phyloP scores from a whole-genome alignment of 2,797 vertebrate genomes.

The Enteromius unitaeniatus region DNA sequence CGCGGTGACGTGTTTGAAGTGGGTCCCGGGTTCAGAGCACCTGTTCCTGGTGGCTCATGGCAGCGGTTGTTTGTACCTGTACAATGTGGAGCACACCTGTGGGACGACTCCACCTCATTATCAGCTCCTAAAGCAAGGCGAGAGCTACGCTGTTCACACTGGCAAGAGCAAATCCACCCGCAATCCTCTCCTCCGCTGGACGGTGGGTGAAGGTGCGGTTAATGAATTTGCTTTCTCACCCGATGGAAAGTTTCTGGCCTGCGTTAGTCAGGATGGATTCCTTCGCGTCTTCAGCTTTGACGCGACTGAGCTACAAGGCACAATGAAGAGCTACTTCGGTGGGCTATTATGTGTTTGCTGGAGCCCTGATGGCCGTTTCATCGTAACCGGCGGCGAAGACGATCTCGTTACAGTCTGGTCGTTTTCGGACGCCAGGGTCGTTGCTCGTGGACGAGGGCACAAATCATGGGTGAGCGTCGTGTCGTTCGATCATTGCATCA shows the following conservation, averaged over 20 bases:
- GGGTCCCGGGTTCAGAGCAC: slow-evolving; percentile 96
- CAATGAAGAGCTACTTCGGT: slow-evolving; percentile 99
- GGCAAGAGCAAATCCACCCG: slow-evolving; percentile 97
- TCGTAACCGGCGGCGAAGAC: slow-evolving; percentile 94
- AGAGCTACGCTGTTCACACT: slow-evolving; percentile 93
- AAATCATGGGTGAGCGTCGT: slow-evolving; percentile 98
- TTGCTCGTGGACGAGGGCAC: slow-evolving; percentile 92
- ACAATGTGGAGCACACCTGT: slow-evolving; percentile 96
- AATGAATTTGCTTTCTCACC: slow-evolving; percentile 97
- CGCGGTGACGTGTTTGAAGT: slow-evolving; percentile 95
- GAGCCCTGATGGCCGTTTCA: slow-evolving; percentile 95
- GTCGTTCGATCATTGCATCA: slow-evolving; percentile 94
- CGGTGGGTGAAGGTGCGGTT: slow-evolving; percentile 92
- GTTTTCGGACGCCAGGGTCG: slow-evolving; percentile 90
- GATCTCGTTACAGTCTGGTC: slow-evolving; percentile 97
- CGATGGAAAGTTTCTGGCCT: slow-evolving; percentile 94
- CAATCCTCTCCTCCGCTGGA: slow-evolving; percentile 96
- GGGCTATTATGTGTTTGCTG: slow-evolving; percentile 95
- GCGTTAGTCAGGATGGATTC: slow-evolving; percentile 96
- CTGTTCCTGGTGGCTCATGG: slow-evolving; percentile 95
- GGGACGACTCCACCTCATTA: slow-evolving; percentile 96
- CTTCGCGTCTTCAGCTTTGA: slow-evolving; percentile 95
- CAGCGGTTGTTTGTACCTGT: slow-evolving; percentile 96
- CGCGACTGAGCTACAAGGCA: slow-evolving; percentile 90
- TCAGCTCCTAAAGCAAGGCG: slow-evolving; percentile 96